These are phyloP conservation scores for Hyles vespertilio DNA, from an alignment of 1,140 invertebrate species.

Conservation along the genomic window DNA sequence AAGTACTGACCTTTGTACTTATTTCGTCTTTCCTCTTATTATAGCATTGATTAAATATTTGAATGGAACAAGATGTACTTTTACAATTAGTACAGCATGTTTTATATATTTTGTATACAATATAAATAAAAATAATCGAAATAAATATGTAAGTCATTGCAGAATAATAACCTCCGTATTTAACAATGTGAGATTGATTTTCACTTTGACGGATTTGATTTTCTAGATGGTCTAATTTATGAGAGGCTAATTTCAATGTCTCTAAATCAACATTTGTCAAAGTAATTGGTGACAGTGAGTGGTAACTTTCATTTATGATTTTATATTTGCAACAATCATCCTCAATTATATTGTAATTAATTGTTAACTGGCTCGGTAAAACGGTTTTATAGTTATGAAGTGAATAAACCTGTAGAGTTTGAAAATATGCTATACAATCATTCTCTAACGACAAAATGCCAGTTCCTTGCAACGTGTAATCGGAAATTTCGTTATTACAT, in stretches of 20 bases:
- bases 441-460: not conserved
- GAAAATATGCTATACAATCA: not conserved
- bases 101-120: conserved; percentile 3
- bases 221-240: no score
- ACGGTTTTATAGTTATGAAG: conserved; percentile 9
- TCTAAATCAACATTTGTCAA: no score
- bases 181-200: conserved; percentile 1
- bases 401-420: conserved; percentile 8
- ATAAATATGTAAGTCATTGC: not conserved
- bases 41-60: conserved; percentile 5
- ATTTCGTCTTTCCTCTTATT: not conserved
- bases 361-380: not conserved
- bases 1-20: not conserved
- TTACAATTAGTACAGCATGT: not conserved
- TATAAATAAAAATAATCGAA: not conserved
- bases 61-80: not conserved
- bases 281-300: no score
- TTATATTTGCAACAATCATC: not conserved
- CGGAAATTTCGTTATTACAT: not conserved
- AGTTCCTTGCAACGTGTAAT: not conserved
- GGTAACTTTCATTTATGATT: no score
- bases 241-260: no score
- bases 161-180: conserved; percentile 5
- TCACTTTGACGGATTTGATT: not conserved
- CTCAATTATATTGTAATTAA: conserved; percentile 1